Evolutionary conservation across 2,797 vertebrate genomes (phyloP).

Genomic region (Rhinophrynus dorsalis): DNA sequence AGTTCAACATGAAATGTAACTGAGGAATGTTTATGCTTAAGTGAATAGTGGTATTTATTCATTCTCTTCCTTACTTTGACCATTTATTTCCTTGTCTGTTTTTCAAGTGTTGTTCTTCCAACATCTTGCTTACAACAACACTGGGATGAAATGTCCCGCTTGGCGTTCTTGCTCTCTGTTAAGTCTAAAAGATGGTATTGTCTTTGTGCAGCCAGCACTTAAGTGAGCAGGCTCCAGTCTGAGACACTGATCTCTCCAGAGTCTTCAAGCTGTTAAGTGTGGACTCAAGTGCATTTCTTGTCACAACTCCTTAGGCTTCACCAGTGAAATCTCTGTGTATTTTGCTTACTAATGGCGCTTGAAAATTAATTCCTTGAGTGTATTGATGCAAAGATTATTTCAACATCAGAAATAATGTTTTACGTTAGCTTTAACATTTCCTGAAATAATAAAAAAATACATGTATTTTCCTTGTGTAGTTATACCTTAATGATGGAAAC

Average conservation of each 20-base stretch:
- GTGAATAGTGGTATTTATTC: background rate
- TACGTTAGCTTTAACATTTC: too few species aligned
- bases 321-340: background rate
- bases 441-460: too few species aligned
- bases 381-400: too few species aligned
- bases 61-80: background rate
- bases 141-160: slow-evolving; percentile 31
- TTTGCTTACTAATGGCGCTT: slow-evolving; percentile 13
- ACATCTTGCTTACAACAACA: slow-evolving; percentile 45
- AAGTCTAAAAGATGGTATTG: slow-evolving; percentile 33
- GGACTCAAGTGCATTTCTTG: slow-evolving; percentile 49
- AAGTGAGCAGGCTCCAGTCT: slow-evolving; percentile 33
- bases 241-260: background rate
- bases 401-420: too few species aligned
- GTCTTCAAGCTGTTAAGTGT: slow-evolving; percentile 45
- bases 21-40: too few species aligned
- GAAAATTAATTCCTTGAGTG: slow-evolving; percentile 7
- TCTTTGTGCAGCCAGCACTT: slow-evolving; percentile 2
- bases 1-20: too few species aligned
- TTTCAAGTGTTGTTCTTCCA: background rate
- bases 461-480: too few species aligned
- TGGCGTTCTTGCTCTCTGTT: slow-evolving; percentile 20
- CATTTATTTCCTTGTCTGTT: background rate
- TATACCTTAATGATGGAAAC: too few species aligned
- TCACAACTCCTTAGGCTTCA: slow-evolving; percentile 26